Conservation (phyloP, 1,140 invertebrate genomes). For the Chionoecetes opilio region DNA sequence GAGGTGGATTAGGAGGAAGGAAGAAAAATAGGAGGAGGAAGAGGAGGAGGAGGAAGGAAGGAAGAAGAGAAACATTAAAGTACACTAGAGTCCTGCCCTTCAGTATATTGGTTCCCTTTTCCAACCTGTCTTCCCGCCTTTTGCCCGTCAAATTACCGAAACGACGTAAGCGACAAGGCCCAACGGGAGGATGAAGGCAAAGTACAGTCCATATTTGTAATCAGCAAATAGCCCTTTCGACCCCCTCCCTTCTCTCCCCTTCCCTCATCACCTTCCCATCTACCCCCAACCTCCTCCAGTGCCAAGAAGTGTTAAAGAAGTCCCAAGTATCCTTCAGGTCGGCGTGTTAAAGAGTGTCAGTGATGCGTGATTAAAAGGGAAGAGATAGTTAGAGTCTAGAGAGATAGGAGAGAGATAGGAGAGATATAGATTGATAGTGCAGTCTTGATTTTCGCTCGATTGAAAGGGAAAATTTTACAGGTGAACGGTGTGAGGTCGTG, state of each 20-base stretch:
- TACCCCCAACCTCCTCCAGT: not conserved
- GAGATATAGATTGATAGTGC: too few relatives aligned
- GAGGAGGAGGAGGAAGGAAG: too few relatives aligned
- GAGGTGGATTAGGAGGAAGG: too few relatives aligned
- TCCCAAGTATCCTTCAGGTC: not conserved
- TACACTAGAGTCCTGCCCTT: too few relatives aligned
- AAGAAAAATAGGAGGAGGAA: too few relatives aligned
- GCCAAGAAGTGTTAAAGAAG: not conserved
- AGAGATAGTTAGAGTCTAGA: too few relatives aligned
- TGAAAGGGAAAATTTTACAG: too few relatives aligned
- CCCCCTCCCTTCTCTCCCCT: not conserved
- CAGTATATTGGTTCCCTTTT: not conserved
- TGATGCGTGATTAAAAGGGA: not conserved
- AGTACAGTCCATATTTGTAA: not conserved
- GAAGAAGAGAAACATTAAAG: too few relatives aligned
- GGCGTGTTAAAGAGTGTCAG: not conserved
- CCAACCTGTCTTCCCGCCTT: not conserved
- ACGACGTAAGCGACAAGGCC: conserved; percentile 49
- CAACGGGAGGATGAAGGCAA: not conserved
- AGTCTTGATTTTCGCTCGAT: too few relatives aligned
- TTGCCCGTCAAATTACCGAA: not conserved
- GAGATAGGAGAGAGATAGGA: too few relatives aligned
- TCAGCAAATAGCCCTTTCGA: conserved; percentile 39
- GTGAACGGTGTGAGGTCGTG: not conserved
- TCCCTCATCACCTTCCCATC: not conserved